Evolutionary conservation across 2,888 invertebrate species (phyloP), one percentile per base, ranked within the genome.

Genomic region (Stenotaenia linearis): DNA sequence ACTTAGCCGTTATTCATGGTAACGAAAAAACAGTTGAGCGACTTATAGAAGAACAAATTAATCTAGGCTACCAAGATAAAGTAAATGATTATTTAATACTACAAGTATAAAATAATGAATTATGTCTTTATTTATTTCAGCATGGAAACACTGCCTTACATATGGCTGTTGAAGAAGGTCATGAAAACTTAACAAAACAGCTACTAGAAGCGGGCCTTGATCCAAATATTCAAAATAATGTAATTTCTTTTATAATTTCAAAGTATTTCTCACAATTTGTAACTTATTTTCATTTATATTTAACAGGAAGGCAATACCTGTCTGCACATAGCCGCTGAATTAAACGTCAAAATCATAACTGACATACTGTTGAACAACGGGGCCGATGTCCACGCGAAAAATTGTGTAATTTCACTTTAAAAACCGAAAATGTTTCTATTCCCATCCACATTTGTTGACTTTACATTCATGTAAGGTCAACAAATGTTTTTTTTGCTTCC

Each of bases 291-390:
- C 3, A 5, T 50, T 18, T 50, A 18, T 0, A 2, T 6, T 1
- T n/a, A 3, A 0, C 18, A 32, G 37, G 77, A 35, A 76, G 37
- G 77, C 5, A 25, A 35, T 15, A 76, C 77, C 6, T 15, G 96
- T 0, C 88, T 96, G 5, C 96, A 96, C 86, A 89, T 93, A 84
- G 94, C 95, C 1, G 95, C 95, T 83, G 87, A 92, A 21, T 91
- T 25, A n/a, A 90, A 1, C 90, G 90, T 82, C 92, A 92, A 89
- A 5, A 91, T 92, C 82, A 91, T 91, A 23, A 91, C 91, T 7
- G 91, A 92, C 84, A 88, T 91, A 80, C 87, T 93, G 79, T 89
- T 93, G 81, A 88, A 90, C 1, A 90, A 90, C 83, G 92, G 92
- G 23, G 91, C 92, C 0, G 91, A 93, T 84, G 89, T 93, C 6